phyloP scores from a whole-genome alignment of 2,888 invertebrate genomes.

The Metellina segmentata region DNA sequence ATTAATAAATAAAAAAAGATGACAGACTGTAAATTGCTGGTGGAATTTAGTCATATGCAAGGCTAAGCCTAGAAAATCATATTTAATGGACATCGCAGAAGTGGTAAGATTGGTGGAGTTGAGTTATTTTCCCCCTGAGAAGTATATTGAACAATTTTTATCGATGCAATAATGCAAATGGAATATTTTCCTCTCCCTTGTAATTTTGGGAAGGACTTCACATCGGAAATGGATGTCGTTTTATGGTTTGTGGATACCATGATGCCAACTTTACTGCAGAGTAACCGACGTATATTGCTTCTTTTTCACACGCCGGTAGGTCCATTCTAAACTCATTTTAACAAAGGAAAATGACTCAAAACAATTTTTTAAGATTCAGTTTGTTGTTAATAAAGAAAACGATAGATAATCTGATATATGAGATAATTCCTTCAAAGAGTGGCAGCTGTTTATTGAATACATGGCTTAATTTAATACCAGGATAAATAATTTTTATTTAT shows the following conservation, averaged over 20 bases:
- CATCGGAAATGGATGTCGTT: neutral
- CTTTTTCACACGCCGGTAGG: too few species aligned
- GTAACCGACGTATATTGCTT: too few species aligned
- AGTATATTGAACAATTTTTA: neutral
- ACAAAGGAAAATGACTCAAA: too few species aligned
- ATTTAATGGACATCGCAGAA: slow-evolving; percentile 43
- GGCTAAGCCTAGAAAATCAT: slow-evolving; percentile 70
- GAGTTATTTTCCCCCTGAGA: neutral
- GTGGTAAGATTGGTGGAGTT: slow-evolving; percentile 12
- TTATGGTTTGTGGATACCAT: neutral
- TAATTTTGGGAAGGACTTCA: neutral
- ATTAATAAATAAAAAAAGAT: slow-evolving; percentile 13
- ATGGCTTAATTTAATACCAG: too few species aligned
- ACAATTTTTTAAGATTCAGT: too few species aligned
- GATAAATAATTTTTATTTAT: too few species aligned
- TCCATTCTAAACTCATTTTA: too few species aligned
- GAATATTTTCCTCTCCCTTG: neutral
- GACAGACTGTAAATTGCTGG: slow-evolving; percentile 44
- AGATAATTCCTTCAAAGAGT: too few species aligned
- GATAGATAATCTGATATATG: too few species aligned
- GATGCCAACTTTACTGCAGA: too few species aligned
- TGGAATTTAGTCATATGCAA: slow-evolving; percentile 54
- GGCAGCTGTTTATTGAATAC: too few species aligned
- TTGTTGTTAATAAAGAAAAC: too few species aligned
- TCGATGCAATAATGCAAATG: neutral